Base-by-base conservation (phyloP, 2,888 invertebrate species). In the Agrotis segetum region DNA sequence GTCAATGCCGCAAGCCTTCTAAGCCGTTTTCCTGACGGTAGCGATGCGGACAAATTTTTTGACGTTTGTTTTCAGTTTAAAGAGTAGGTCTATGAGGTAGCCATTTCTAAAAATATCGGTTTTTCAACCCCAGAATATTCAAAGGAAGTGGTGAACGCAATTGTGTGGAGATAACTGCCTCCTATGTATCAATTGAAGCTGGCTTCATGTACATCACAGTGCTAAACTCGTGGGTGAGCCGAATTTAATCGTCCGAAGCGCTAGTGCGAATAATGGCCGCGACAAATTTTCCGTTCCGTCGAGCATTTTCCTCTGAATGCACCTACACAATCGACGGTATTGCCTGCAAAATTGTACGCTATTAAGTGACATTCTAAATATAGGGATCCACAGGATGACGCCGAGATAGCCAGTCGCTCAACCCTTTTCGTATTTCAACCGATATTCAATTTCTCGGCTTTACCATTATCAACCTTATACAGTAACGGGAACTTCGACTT, bases 311-410 rank as follows among this genome's bases (percentile, higher is more conserved):
- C 95, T 96, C 89, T 93, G 94, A 94, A 93, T 94, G 94, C 94
- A 92, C 91, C 92, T 88, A 92, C 92, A 95, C 95, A 95, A 95
- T 95, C 92, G 92, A 89, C 90, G 90, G 88, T 93, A 94, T 94
- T 93, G 93, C 92, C 91, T 89, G 92, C 94, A 92, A 94, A 95
- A 96, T 95, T 94, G 95, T 93, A 89, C 90, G 91, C 93, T 93
- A 95, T 96, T 95, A 95, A 94, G 92, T 95, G 94, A 93, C 93
- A 91, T 92, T 93, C 95, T 95, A 95, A 95, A 95, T 95, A 94
- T 93, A 94, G 92, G 90, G 90, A 93, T 93, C 91, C 88, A 88
- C 84, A 88, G 89, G 88, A 90, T 91, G 92, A 92, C 91, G 90
- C 87, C 85, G 88, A 90, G 89, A 91, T 91, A 91, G 90, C 88